Percentiles rank a stretch among this genome's conserved stretches.
Evolutionary conservation across 2,888 invertebrate genomes (phyloP).

Genomic region (Epirrita christyi): DNA sequence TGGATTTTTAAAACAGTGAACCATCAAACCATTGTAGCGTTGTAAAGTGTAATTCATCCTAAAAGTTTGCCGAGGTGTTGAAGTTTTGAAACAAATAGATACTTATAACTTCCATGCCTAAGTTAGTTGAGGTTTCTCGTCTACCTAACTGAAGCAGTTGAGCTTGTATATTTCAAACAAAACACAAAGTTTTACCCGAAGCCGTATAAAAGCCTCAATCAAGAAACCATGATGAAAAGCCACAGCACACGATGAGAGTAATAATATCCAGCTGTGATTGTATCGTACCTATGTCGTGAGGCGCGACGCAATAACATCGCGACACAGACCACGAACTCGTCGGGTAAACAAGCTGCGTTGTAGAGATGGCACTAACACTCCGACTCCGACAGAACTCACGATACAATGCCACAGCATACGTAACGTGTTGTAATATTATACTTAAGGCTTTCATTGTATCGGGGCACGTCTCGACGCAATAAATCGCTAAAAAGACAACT

Average conservation of each 20-base stretch:
- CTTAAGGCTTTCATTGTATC: no score
- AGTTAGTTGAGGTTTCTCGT: no score
- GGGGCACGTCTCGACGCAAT: no score
- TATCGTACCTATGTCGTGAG: neutral
- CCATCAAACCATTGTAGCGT: no score
- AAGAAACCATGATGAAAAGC: slow-evolving; percentile 18
- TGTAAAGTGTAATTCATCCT: no score
- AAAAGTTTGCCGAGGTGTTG: no score
- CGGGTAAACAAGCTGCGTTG: slow-evolving; percentile 71
- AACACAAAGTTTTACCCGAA: slow-evolving; percentile 1
- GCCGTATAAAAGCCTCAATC: slow-evolving; percentile 18
- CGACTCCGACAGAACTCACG: neutral
- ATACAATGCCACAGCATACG: neutral
- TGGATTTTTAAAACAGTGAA: no score
- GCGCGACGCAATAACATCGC: slow-evolving; percentile 54
- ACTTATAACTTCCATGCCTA: no score
- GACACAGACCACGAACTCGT: slow-evolving; percentile 67
- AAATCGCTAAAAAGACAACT: neutral
- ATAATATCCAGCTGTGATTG: slow-evolving; percentile 31
- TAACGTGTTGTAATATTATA: neutral
- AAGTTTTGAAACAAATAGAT: no score
- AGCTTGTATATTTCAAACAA: no score
- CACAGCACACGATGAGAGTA: slow-evolving; percentile 18
- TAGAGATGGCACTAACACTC: slow-evolving; percentile 11
- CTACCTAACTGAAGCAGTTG: no score